Evolutionary conservation across 2,113 vertebrate species (phyloP).

Genomic region (Lepidothrix coronata): DNA sequence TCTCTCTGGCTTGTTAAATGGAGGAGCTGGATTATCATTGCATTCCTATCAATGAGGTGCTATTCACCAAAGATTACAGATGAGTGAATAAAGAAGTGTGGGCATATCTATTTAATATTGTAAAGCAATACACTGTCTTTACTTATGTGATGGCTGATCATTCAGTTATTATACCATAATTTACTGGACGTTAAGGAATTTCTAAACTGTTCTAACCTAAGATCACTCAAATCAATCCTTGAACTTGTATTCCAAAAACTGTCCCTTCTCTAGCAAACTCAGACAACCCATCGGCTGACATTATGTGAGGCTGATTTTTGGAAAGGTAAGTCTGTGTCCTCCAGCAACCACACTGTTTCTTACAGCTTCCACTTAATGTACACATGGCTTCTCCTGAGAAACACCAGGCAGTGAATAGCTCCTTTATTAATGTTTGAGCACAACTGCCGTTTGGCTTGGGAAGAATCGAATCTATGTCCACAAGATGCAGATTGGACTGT

Average conservation of each 20-base stretch:
- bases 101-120: background rate
- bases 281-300: background rate
- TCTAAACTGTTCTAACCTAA: background rate
- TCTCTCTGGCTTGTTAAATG: background rate
- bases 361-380: background rate
- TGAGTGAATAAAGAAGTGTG: background rate
- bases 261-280: background rate
- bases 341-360: background rate
- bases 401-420: background rate
- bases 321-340: background rate
- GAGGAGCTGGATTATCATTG: background rate
- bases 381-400: background rate
- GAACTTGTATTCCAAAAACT: background rate
- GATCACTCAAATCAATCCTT: background rate
- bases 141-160: background rate
- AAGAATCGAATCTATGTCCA: background rate
- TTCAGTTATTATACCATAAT: background rate
- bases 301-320: background rate
- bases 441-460: background rate
- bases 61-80: background rate
- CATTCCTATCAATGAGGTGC: slow-evolving; percentile 4
- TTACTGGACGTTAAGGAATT: background rate
- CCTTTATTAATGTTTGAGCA: background rate
- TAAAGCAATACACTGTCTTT: background rate
- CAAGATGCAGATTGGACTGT: background rate